phyloP scores from a whole-genome alignment of 1,140 invertebrate species.

The Monomorium pharaonis region DNA sequence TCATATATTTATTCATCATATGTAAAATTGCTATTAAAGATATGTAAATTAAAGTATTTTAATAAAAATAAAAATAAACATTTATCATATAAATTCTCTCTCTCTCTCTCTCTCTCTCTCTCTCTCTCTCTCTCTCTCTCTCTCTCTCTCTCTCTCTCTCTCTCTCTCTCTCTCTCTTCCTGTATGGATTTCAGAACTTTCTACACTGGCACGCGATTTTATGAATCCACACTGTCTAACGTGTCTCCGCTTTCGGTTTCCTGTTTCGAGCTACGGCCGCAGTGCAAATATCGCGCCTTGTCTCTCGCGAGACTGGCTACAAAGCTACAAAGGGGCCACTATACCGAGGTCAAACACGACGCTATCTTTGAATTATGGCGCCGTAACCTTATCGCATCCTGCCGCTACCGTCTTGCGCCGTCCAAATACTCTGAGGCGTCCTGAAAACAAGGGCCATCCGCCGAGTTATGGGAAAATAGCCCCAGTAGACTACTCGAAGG shows the following conservation, averaged over 20 bases:
- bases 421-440: conserved; percentile 68
- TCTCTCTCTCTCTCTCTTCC: neutral
- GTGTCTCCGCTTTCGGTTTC: conserved; percentile 25
- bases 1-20: too few species aligned
- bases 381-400: conserved; percentile 72
- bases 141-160: too few species aligned
- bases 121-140: too few species aligned
- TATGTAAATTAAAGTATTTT: too few species aligned
- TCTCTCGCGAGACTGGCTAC: conserved; percentile 45
- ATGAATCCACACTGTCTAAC: neutral
- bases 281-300: conserved; percentile 55
- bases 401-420: conserved; percentile 76
- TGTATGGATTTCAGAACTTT: conserved; percentile 39
- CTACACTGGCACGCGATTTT: neutral
- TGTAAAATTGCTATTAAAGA: too few species aligned
- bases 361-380: conserved; percentile 77
- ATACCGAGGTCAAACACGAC: conserved; percentile 67
- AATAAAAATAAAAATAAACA: too few species aligned
- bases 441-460: conserved; percentile 61
- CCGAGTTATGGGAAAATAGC: conserved; percentile 57
- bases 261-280: conserved; percentile 31
- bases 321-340: conserved; percentile 66
- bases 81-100: too few species aligned
- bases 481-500: conserved; percentile 32
- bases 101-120: too few species aligned